Base-by-base conservation (phyloP, 2,888 invertebrate genomes). In the Caenorhabditis sp. region DNA sequence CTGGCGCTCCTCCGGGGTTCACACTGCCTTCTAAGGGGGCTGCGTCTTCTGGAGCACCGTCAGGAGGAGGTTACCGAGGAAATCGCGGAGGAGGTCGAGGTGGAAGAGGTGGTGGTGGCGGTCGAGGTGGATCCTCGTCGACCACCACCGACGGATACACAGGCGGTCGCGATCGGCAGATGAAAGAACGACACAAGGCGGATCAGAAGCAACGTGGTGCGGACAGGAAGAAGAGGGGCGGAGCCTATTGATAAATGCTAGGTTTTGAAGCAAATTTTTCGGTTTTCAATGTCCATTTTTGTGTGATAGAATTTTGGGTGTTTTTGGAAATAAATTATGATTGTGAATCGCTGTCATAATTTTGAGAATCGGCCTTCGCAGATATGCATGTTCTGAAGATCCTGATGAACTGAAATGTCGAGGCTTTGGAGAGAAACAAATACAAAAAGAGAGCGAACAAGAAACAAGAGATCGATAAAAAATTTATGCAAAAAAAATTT, bases 131-230 rank as follows among this genome's bases (percentile, higher is more conserved):
- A 2, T 5, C n/a, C 49, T 19, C 22, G 6, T 19, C 7, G 19
- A 12, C 22, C 6, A 8, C 2, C 22, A n/a, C 73, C 10, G 61
- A 49, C 5, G 77, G 68, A 19, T 89, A 89, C 74, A 88, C 88
- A 6, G 89, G 89, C 7, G 89, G 89, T 41, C 63, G 87, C 1
- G 73, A 86, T 54, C 80, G 89, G 2, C 88, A 88, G 74, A 54
- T 81, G 74, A 87, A 88, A 58, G 89, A 89, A 61, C 70, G 85
- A 19, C 84, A 89, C 80, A 89, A 89, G 80, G 79, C 85, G 59
- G 83, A 85, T 73, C 56, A 66, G 59, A 85, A 86, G 41, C 88
- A 89, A 77, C 68, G 89, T 31, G 89, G 89, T 69, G 88, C 88
- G 22, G 89, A 89, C 75, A 35, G 85, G 16, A 89, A 88, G 77